A percentile compares a stretch with the other conserved stretches of the same genome.
phyloP scores from a whole-genome alignment of 2,113 vertebrate species.

The Limnothrissa miodon region DNA sequence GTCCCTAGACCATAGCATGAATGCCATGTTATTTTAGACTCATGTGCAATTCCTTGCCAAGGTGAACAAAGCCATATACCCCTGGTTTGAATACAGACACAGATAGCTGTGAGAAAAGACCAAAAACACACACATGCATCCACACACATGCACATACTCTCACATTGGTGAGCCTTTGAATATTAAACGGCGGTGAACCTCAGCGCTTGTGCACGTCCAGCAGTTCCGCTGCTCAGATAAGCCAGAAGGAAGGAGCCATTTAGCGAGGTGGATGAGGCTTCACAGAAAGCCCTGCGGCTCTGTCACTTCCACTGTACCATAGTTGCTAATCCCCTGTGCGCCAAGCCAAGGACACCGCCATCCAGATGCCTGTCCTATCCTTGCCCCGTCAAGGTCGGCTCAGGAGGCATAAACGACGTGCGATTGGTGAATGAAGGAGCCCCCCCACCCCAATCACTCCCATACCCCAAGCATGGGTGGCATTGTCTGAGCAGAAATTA shows the following conservation, averaged over 20 bases:
- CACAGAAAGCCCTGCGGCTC: not conserved
- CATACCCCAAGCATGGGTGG: not conserved
- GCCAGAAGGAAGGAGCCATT: not conserved
- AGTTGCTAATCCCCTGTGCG: slow-evolving; percentile 6
- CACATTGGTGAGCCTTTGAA: not conserved
- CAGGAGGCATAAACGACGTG: not conserved
- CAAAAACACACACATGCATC: not conserved
- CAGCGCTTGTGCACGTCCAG: not conserved
- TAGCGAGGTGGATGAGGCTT: not conserved
- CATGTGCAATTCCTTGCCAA: not conserved
- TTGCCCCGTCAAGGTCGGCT: slow-evolving; percentile 33
- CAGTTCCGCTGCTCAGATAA: not conserved
- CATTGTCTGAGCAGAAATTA: not conserved
- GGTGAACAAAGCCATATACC: not conserved
- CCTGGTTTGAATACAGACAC: not conserved
- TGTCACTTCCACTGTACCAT: slow-evolving; percentile 11
- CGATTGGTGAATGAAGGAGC: not conserved
- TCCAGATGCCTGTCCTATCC: slow-evolving; percentile 37
- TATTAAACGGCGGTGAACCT: not conserved
- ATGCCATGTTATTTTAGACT: slow-evolving; percentile 13
- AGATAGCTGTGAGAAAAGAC: not conserved
- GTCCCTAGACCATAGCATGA: not conserved
- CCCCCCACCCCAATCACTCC: not conserved
- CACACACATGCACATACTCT: too few species aligned
- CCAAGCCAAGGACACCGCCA: slow-evolving; percentile 11